A percentile compares a stretch with the other conserved stretches of the same genome.
Evolutionary conservation across 2,797 vertebrate species (phyloP).

Genomic region (Sciurus carolinensis): DNA sequence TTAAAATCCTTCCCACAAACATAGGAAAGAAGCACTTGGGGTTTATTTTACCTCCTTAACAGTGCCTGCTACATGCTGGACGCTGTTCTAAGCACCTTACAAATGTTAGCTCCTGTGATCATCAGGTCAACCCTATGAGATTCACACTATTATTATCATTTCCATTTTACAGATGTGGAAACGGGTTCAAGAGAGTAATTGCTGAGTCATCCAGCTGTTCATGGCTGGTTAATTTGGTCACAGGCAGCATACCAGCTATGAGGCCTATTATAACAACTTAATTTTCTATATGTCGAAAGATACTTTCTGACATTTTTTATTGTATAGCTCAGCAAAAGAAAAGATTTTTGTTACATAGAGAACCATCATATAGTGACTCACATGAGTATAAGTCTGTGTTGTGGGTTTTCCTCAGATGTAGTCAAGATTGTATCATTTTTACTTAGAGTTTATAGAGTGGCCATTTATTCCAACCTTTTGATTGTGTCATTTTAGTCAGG

Average conservation of each 20-base stretch:
- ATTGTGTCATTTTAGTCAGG: background rate
- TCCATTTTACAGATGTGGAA: background rate
- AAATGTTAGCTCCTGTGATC: background rate
- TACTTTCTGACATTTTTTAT: background rate
- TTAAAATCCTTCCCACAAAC: conserved; percentile 29
- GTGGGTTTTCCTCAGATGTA: conserved; percentile 25
- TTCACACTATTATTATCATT: background rate
- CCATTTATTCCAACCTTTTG: conserved; percentile 44
- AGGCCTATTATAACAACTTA: background rate
- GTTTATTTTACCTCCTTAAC: conserved; percentile 31
- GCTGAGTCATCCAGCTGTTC: background rate
- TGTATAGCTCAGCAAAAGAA: background rate
- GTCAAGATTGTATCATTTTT: conserved; percentile 5
- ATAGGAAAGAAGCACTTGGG: background rate
- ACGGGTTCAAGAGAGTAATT: conserved; percentile 30
- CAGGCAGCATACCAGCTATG: background rate
- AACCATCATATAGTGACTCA: background rate
- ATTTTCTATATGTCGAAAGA: background rate
- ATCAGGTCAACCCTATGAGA: background rate
- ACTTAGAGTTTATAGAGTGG: background rate
- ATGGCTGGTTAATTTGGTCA: background rate
- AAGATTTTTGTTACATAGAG: background rate
- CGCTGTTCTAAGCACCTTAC: background rate
- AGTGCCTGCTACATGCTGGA: background rate
- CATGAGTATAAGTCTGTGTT: background rate